Evolutionary conservation across 2,797 vertebrate species (phyloP).

Genomic region (Phataginus tricuspis): DNA sequence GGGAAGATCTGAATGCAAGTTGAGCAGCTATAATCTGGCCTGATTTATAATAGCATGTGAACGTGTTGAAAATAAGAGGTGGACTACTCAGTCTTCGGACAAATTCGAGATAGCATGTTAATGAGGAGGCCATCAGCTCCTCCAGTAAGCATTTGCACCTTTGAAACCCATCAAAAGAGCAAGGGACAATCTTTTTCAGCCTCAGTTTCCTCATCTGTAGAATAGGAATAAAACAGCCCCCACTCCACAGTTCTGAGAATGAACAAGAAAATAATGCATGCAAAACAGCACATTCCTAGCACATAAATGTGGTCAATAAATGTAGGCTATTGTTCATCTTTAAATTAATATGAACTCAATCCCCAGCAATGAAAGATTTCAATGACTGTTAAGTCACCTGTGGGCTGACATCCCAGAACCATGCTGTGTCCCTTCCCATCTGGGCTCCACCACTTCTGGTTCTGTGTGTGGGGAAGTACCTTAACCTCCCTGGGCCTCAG

Average conservation of each 20-base stretch:
- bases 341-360: not conserved
- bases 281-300: not conserved
- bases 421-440: fast-evolving
- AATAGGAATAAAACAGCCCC: not conserved
- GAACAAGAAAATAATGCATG: not conserved
- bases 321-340: not conserved
- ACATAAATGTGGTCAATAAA: not conserved
- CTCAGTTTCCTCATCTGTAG: not conserved
- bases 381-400: fast-evolving
- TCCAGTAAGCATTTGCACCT: fast-evolving
- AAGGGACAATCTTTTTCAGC: not conserved
- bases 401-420: fast-evolving
- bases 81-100: not conserved
- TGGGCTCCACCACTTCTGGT: fast-evolving
- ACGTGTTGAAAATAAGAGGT: not conserved
- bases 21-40: not conserved
- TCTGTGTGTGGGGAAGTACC: not conserved
- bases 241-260: not conserved
- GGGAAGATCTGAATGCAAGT: not conserved
- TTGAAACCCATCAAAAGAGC: not conserved
- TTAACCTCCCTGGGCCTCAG: not conserved
- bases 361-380: not conserved
- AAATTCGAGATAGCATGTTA: not conserved
- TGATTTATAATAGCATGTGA: not conserved
- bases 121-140: not conserved